Evolutionary conservation across 2,113 vertebrate genomes (phyloP), one percentile per base, ranked within the genome.

Genomic region (Solea senegalensis): DNA sequence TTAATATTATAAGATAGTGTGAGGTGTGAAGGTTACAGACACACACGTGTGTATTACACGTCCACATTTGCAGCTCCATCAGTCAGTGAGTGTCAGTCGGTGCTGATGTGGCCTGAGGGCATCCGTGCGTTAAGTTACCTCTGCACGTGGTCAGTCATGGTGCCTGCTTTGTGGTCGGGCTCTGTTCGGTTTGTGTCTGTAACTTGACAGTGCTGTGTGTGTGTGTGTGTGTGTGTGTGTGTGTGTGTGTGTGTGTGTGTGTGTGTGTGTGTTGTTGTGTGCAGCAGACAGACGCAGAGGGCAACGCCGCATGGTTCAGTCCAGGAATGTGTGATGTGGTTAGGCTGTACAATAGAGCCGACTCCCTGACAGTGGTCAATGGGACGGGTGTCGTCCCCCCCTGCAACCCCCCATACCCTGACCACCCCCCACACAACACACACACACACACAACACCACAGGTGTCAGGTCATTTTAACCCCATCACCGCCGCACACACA

Each of bases 341-440:
- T 86, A 78, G 85, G 79, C 80, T 56, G 69, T 65, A 92, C 89
- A 92, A 92, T 91, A 84, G 89, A 83, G 54, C 76, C 52, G 51
- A 80, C 90, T 90, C 86, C 92, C 90, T 82, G 77, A 86, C 76
- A 88, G 78, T 74, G 76, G 73, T 90, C 85, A 92, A 86, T 89
- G 86, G 84, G 83, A 69, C 56, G 69, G 69, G 82, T 90, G 89
- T 92, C 89, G 79, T 70, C 82, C 86, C 81, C 88, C 81, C 79
- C 84, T 75, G 78, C 80, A 83, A 46, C 9, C 66, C 87, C n/a
- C 81, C 90, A 86, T 1, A 82, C 90, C 89, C 81, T 83, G 89
- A 71, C 46, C 74, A 69, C 61, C 54, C 0, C 75, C 85, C 72
- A 78, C 59, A 71, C 69, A 72, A 21, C 21, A 21, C 21, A 21